A percentile compares a stretch with the other conserved stretches of the same genome.
These are phyloP conservation scores for Coreoperca whiteheadi DNA, from an alignment of 2,113 vertebrate species.

Conservation along the genomic window DNA sequence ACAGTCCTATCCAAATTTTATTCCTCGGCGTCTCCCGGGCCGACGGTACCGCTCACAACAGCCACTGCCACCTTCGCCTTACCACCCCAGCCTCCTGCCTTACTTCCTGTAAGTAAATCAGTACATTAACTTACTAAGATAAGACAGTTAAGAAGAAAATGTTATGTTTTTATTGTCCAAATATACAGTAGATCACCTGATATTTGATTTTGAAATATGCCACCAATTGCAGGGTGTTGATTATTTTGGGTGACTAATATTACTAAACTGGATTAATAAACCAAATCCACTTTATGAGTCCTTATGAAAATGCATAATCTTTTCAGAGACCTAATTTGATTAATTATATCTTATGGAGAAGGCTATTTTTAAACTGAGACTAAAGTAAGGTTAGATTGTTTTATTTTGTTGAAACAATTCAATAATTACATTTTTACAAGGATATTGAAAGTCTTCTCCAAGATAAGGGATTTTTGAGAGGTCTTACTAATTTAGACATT, in stretches of 20 bases:
- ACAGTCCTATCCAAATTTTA: constrained; percentile 96
- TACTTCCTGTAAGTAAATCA: constrained; percentile 94
- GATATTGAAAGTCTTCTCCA: background rate
- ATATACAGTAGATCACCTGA: background rate
- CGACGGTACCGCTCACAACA: constrained; percentile 96
- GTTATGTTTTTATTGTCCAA: background rate
- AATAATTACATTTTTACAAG: background rate
- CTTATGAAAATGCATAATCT: background rate
- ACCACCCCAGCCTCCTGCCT: constrained; percentile 97
- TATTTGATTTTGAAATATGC: background rate
- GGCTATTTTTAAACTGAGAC: too few relatives aligned
- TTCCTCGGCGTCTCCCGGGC: constrained; percentile 94
- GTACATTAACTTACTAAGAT: background rate
- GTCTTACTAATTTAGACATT: background rate
- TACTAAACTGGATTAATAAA: too few relatives aligned
- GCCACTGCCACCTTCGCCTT: constrained; percentile 93
- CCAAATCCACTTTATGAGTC: background rate
- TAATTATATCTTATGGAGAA: background rate
- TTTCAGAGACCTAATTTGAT: background rate
- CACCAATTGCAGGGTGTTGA: background rate
- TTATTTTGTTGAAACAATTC: background rate
- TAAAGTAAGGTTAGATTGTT: background rate
- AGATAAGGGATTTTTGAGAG: background rate
- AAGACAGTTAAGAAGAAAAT: background rate
- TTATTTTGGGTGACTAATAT: background rate